Evolutionary conservation across 2,113 vertebrate genomes (phyloP), one percentile per base, ranked within the genome.

Genomic region (Nicator chloris): DNA sequence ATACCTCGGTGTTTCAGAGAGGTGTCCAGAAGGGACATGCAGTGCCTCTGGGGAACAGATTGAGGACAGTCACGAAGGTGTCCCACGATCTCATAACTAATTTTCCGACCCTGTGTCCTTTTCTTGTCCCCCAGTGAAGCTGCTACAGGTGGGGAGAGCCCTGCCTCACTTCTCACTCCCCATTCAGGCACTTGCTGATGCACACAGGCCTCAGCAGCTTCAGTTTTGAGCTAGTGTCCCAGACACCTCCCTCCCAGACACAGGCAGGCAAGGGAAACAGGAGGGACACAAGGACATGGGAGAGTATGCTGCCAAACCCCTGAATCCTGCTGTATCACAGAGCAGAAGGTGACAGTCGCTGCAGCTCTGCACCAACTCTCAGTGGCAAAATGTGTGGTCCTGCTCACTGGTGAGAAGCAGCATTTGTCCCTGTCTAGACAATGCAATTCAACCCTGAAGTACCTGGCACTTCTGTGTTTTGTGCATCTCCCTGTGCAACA

Each of bases 61-160:
- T 23, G 28, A 70, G 26, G 22, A 28, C 35, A 71, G 15, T 23
- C 28, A 40, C 85, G 44, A 33, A 35, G 47, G 8, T 12, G 12
- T 13, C 28, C 31, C 31, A 11, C 10, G 15, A 45, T 44, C 17
- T 64, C 9, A 3, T 8, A 35, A 23, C 5, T 5, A 15, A 3
- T 50, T 57, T 66, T 13, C 1, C 19, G 6, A 51, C 14, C 4
- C 7, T 23, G 11, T 49, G 37, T 40, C 11, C 8, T 13, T 64
- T 54, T 49, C 26, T 37, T 0, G 0, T 21, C 4, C 15, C 7
- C 5, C 8, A 42, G 15, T 7, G 10, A 44, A 63, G 23, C 13
- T 73, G 22, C 37, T 30, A 60, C n/a, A 33, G 28, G 27, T 2
- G 6, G 17, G 17, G 18, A 47, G 10, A 75, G 39, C 19, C 16